phyloP scores from a whole-genome alignment of 2,113 vertebrate genomes.

The Toxotes chatareus region DNA sequence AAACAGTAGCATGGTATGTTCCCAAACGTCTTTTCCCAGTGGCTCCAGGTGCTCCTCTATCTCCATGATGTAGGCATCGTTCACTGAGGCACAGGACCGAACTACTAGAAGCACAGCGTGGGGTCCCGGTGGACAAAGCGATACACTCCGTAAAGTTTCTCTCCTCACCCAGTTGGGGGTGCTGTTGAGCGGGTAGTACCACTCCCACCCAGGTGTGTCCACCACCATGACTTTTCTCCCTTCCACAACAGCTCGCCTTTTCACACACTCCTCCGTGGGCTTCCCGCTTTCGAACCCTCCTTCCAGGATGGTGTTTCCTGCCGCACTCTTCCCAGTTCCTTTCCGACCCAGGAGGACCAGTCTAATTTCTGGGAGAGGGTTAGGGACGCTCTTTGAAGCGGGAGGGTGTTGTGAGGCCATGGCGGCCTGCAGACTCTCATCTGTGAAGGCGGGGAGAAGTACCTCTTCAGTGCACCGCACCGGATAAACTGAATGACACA shows the following conservation, averaged over 20 bases:
- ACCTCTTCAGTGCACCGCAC: constrained; percentile 67
- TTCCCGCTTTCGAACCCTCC: constrained; percentile 72
- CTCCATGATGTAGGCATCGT: constrained; percentile 70
- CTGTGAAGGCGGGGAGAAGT: constrained; percentile 70
- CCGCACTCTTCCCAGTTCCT: constrained; percentile 80
- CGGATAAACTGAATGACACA: constrained; percentile 65
- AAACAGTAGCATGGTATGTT: constrained; percentile 80
- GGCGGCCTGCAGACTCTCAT: constrained; percentile 60
- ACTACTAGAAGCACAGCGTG: constrained; percentile 82
- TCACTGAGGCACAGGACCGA: constrained; percentile 76
- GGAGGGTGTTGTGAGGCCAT: constrained; percentile 31
- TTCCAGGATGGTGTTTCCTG: constrained; percentile 80
- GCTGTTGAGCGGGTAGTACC: constrained; percentile 84
- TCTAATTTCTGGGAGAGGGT: constrained; percentile 69
- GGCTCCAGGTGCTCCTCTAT: constrained; percentile 80
- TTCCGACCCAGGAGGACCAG: constrained; percentile 83
- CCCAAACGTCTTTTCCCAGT: constrained; percentile 75
- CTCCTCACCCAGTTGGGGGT: constrained; percentile 82
- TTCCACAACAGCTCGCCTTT: constrained; percentile 63
- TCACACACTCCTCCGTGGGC: constrained; percentile 83
- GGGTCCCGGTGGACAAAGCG: constrained; percentile 80
- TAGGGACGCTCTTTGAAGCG: neutral
- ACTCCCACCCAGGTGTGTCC: constrained; percentile 86
- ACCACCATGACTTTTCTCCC: constrained; percentile 78
- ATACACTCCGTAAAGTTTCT: constrained; percentile 78